phyloP scores from a whole-genome alignment of 2,797 vertebrate genomes.

The Bradypodion ventrale region DNA sequence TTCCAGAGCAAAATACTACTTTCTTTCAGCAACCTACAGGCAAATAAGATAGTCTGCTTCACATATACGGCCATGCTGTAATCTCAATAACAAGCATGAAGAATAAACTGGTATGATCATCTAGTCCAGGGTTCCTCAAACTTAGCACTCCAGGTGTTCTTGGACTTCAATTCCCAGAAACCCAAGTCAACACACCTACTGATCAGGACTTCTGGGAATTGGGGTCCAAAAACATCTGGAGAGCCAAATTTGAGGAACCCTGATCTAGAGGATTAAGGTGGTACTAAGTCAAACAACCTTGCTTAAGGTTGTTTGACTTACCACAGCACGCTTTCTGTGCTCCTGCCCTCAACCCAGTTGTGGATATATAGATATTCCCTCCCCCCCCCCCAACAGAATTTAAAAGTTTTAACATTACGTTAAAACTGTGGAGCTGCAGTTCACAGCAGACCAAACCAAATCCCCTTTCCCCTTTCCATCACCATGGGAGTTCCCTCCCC shows the following conservation, averaged over 20 bases:
- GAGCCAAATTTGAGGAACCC: neutral
- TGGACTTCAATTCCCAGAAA: too few relatives aligned
- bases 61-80: neutral
- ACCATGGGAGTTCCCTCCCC: neutral
- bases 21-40: neutral
- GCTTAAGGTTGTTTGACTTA: too few relatives aligned
- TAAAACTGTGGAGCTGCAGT: too few relatives aligned
- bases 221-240: neutral
- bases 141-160: too few relatives aligned
- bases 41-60: neutral
- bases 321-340: neutral
- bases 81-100: too few relatives aligned
- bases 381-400: too few relatives aligned
- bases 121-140: too few relatives aligned
- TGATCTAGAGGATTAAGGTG: too few relatives aligned
- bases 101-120: too few relatives aligned
- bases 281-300: too few relatives aligned
- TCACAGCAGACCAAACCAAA: neutral
- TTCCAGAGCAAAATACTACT: neutral
- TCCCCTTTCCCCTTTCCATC: too few relatives aligned
- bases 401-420: neutral
- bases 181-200: neutral
- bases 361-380: too few relatives aligned
- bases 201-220: neutral
- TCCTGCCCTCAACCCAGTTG: neutral